These are phyloP conservation scores for Acipenser oxyrinchus DNA, from an alignment of 2,797 vertebrate species.

Conservation along the genomic window DNA sequence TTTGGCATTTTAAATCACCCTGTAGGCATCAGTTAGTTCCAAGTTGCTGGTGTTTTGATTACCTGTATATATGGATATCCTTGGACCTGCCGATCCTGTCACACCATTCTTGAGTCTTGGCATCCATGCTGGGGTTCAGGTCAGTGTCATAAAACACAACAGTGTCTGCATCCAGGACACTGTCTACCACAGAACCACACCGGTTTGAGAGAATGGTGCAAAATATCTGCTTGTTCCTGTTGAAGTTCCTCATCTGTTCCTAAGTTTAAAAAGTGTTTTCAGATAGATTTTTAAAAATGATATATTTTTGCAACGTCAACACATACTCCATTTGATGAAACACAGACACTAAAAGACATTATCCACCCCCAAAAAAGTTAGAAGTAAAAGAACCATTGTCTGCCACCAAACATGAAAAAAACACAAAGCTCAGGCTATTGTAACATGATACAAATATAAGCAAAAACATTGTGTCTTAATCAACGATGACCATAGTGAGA, in stretches of 20 bases:
- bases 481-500: too few species aligned
- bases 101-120: constrained; percentile 88
- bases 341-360: too few species aligned
- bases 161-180: constrained; percentile 80
- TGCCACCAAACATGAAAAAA: too few species aligned
- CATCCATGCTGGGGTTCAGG: constrained; percentile 86
- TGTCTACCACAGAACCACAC: constrained; percentile 77
- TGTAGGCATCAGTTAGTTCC: rapidly evolving
- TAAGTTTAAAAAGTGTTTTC: constrained; percentile 27
- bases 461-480: too few species aligned
- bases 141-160: constrained; percentile 90
- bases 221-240: constrained; percentile 78
- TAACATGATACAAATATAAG: too few species aligned
- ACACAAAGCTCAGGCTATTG: too few species aligned
- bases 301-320: too few species aligned
- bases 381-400: too few species aligned
- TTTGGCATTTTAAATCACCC: constrained; percentile 9
- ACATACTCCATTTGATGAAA: too few species aligned
- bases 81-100: constrained; percentile 86
- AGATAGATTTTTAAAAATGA: too few species aligned
- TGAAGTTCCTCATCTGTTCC: constrained; percentile 82
- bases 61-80: constrained; percentile 95
- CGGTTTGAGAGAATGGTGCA: constrained; percentile 86
- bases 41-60: neutral
- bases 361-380: too few species aligned